phyloP scores from a whole-genome alignment of 92 coral and sea anemone genomes.

The Palythoa grandis region DNA sequence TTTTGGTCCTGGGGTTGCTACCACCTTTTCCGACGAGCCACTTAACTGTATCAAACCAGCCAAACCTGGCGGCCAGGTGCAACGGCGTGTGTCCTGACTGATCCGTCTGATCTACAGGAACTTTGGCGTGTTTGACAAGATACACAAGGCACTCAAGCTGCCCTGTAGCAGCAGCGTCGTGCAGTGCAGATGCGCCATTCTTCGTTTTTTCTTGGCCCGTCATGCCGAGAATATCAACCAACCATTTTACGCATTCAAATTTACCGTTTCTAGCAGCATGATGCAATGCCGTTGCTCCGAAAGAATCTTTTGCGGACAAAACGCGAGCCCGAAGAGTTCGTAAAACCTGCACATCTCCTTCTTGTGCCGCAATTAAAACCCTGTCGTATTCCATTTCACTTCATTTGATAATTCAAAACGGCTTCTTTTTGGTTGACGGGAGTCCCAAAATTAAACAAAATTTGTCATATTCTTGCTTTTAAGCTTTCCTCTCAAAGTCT shows the following conservation, averaged over 20 bases:
- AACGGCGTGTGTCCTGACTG: constrained; percentile 82
- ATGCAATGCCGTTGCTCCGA: constrained; percentile 85
- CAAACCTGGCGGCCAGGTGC: constrained; percentile 82
- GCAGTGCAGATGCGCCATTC: constrained; percentile 79
- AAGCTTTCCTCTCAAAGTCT: not conserved
- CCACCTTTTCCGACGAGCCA: constrained; percentile 75
- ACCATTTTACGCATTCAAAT: constrained; percentile 80
- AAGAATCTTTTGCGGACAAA: constrained; percentile 71
- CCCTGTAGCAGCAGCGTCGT: constrained; percentile 87
- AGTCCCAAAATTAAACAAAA: not conserved
- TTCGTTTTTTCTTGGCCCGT: constrained; percentile 64
- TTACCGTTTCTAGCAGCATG: constrained; percentile 76
- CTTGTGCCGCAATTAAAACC: constrained; percentile 79
- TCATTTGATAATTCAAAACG: constrained; percentile 1
- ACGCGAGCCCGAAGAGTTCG: constrained; percentile 69
- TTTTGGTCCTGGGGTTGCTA: constrained; percentile 62
- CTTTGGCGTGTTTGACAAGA: constrained; percentile 60
- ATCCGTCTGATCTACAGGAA: constrained; percentile 66
- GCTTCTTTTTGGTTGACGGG: not conserved
- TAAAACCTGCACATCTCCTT: constrained; percentile 75
- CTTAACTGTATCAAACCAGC: constrained; percentile 72
- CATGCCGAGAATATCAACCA: constrained; percentile 72
- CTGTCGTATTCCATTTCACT: constrained; percentile 70
- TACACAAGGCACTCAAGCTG: constrained; percentile 74
- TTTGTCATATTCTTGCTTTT: not conserved